Base-by-base conservation (phyloP, 1,140 invertebrate genomes). In the Ganaspis sp. region DNA sequence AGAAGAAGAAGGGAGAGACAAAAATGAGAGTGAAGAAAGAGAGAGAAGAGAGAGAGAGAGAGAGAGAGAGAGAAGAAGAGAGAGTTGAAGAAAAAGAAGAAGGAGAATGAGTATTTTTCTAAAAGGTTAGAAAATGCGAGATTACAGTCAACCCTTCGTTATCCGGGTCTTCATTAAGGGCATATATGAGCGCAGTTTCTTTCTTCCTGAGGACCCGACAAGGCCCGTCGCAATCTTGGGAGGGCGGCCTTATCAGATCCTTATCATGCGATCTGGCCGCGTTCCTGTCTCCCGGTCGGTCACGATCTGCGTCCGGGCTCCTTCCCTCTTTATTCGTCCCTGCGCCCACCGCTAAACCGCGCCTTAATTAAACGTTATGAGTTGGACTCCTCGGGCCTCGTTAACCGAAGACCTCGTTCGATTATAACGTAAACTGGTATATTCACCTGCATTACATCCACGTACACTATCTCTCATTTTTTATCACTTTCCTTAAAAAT, bases 301-400 rank as follows among this genome's bases (percentile, higher is more conserved):
- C 90, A 91, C 90, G 90, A 91, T 89, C 86, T 82, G 77, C 84
- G 78, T 80, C 81, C 80, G 72, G 81, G 76, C 80, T 79, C 70
- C 77, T 76, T 69, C 74, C 49, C 73, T 75, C 74, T 38, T 72
- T 21, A 54, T 72, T 73, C 77, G 74, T 71, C 75, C 77, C 83
- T 83, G 82, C 72, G 74, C 74, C 74, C 78, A 75, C 79, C 84
- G 79, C 84, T 82, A 85, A 87, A 87, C 84, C 84, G 87, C 83
- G 87, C 86, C 88, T 91, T 91, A 91, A 91, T 91, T 91, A 91
- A 91, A 88, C 88, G 86, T 91, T 91, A 91, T 91, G 90, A 91
- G 88, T 90, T 86, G 86, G 85, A 85, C 81, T 84, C 86, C 89
- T 91, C 86, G 89, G 91, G 84, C 86, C 89, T 91, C 86, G 90